phyloP scores from a whole-genome alignment of 1,140 invertebrate species.

The Formica selysi region DNA sequence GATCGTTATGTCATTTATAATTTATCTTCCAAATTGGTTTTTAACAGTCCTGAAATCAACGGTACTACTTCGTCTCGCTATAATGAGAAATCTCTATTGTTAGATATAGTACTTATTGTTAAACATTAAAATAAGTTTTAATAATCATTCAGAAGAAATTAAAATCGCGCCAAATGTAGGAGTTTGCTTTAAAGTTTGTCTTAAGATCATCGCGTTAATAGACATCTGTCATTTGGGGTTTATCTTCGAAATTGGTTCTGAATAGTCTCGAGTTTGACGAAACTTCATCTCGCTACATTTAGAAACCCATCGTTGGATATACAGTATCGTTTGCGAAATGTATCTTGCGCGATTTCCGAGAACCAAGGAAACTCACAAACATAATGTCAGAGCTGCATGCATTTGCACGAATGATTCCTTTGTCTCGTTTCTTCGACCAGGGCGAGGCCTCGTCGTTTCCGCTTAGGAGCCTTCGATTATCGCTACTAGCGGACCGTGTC shows the following conservation, averaged over 20 bases:
- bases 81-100: constrained; percentile 1
- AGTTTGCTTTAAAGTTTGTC: neutral
- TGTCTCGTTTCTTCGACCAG: constrained; percentile 66
- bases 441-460: constrained; percentile 70
- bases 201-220: neutral
- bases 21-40: neutral
- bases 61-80: neutral
- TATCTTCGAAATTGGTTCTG: neutral
- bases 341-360: neutral
- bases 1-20: neutral
- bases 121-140: neutral
- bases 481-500: constrained; percentile 76
- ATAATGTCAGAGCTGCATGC: constrained; percentile 31
- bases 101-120: neutral
- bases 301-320: neutral
- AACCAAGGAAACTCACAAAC: constrained; percentile 21
- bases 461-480: constrained; percentile 77
- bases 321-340: constrained; percentile 25
- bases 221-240: neutral
- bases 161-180: neutral
- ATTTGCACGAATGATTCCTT: constrained; percentile 67
- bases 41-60: neutral
- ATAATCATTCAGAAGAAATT: neutral
- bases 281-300: neutral
- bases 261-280: neutral